phyloP scores from a whole-genome alignment of 2,888 invertebrate genomes.

The Dendrolimus houi region DNA sequence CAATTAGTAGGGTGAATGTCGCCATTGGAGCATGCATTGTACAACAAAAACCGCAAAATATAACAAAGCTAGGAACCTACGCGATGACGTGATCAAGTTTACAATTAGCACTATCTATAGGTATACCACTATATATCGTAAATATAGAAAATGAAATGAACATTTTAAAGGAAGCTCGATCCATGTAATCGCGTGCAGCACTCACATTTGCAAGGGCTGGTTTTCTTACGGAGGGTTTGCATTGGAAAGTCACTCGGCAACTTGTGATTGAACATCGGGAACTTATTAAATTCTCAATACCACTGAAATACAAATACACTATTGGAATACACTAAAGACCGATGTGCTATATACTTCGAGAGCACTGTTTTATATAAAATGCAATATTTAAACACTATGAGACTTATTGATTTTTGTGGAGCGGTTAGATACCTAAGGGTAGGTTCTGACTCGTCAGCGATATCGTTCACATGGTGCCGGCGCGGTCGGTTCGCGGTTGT shows the following conservation, averaged over 20 bases:
- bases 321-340: conserved; percentile 41
- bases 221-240: conserved; percentile 95
- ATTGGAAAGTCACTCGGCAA: conserved; percentile 79
- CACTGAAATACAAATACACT: conserved; percentile 67
- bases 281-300: conserved; percentile 36
- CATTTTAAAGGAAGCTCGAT: conserved; percentile 28
- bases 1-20: conserved; percentile 40
- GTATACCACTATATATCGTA: conserved; percentile 42
- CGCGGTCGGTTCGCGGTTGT: conserved; percentile 12
- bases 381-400: conserved; percentile 40
- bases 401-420: conserved; percentile 61
- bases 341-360: conserved; percentile 23
- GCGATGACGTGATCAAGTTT: conserved; percentile 43
- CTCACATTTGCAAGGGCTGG: conserved; percentile 96
- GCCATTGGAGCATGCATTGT: conserved; percentile 56
- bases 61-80: conserved; percentile 47
- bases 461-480: conserved; percentile 23
- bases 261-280: conserved; percentile 76
- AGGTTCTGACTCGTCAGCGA: conserved; percentile 20
- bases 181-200: conserved; percentile 48
- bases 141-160: conserved; percentile 29
- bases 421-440: conserved; percentile 23
- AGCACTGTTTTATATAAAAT: conserved; percentile 29
- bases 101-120: conserved; percentile 58
- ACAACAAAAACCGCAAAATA: conserved; percentile 60